Percentiles rank a stretch among this genome's conserved stretches.
Conservation (phyloP, 2,113 vertebrate species). For the Hippopotamus amphibius region DNA sequence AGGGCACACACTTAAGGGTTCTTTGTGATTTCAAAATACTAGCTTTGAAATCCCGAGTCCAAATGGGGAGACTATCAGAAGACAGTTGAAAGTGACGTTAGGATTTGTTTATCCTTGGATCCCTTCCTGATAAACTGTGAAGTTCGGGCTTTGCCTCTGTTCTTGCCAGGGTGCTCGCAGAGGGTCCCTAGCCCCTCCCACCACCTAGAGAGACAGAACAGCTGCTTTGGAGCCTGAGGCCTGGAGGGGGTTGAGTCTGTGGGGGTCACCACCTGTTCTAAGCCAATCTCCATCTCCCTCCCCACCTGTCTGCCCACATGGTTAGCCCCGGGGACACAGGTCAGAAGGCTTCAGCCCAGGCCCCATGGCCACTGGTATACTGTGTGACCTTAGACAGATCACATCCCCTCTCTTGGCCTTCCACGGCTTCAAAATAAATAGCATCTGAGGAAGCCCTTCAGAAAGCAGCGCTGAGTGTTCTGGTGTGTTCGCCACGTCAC, state of each 20-base stretch:
- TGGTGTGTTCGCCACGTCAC: fast-evolving
- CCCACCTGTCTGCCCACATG: not conserved
- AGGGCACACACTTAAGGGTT: not conserved
- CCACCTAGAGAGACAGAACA: not conserved
- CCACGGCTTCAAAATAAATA: not conserved
- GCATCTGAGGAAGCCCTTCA: not conserved
- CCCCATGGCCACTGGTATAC: not conserved
- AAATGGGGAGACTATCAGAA: not conserved
- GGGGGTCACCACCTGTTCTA: not conserved
- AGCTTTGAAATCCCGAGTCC: not conserved
- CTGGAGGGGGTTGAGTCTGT: not conserved
- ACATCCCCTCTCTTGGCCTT: not conserved
- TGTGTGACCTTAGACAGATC: not conserved
- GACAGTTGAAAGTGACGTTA: not conserved
- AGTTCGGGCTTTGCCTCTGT: not conserved
- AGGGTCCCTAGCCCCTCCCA: too few relatives aligned
- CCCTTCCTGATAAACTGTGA: not conserved
- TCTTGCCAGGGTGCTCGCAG: not conserved
- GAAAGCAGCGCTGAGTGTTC: not conserved
- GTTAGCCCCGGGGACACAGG: not conserved
- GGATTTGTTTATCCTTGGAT: not conserved
- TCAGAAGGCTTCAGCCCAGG: not conserved
- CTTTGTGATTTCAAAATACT: not conserved
- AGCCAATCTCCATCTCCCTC: not conserved
- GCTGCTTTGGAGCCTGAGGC: not conserved